Evolutionary conservation across 1,140 invertebrate species (phyloP), one percentile per base, ranked within the genome.

Genomic region (Drosophila sucinea): DNA sequence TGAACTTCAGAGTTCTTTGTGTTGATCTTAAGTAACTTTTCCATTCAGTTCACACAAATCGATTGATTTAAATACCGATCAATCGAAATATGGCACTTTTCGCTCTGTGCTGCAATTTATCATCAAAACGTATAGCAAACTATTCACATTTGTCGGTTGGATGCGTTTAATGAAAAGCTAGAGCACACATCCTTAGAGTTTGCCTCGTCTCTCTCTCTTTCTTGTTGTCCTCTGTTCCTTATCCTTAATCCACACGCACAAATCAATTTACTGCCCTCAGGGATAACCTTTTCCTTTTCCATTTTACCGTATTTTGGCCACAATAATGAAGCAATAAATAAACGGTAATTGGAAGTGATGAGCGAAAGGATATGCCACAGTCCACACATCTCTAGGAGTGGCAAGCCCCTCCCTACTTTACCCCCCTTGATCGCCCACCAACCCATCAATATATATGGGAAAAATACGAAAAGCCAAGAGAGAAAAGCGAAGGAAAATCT

Each of bases 331-430:
- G 83, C 80, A 80, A 81, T 89, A 89, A 89, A 89, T 89, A 87
- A 84, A 60, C 70, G 68, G 80, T 87, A 89, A 89, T 89, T 89
- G 84, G 85, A 89, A 90, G 74, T 89, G 84, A 89, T 89, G 84
- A 84, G 72, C 69, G 58, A 58, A 66, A 76, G 72, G 69, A 74
- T 86, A 68, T 58, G 70, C 61, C 69, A 78, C 69, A 57, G 25
- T 40, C 38, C 67, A 55, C 67, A 77, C 58, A 17, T 17, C 17
- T 17, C 56, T 38, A 38, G 35, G 35, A 38, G 35, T 38, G 64
- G 44, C 51, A 30, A 44, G 17, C 54, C 17, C 8, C 35, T 38
- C 30, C 30, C 30, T 30, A 3, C 4, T 4, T 30, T 30, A 2
- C 30, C 30, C 4, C 30, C 30, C 4, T 2, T 30, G 30, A 3